These are phyloP conservation scores for Geococcyx californianus DNA, from an alignment of 2,113 vertebrate species.

Conservation along the genomic window DNA sequence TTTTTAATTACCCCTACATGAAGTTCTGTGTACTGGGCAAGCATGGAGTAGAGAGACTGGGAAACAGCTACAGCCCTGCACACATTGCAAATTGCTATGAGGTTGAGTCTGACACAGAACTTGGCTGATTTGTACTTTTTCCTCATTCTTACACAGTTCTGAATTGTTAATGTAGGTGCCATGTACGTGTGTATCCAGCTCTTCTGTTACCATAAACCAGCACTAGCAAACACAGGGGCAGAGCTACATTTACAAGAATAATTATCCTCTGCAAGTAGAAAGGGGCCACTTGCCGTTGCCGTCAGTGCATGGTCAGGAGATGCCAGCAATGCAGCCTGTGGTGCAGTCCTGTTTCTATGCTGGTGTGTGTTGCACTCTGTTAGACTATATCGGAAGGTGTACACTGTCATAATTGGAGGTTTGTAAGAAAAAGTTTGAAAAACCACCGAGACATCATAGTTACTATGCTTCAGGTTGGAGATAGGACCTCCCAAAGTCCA, in stretches of 20 bases:
- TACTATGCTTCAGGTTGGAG: background rate
- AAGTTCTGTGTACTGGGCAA: background rate
- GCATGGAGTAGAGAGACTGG: rapidly evolving
- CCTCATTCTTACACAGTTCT: background rate
- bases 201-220: background rate
- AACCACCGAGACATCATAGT: background rate
- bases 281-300: background rate
- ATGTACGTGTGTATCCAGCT: background rate
- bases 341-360: rapidly evolving
- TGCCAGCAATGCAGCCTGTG: background rate
- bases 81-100: rapidly evolving
- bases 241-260: background rate
- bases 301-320: background rate
- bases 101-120: background rate
- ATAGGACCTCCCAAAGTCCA: background rate
- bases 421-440: background rate
- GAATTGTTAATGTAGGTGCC: background rate
- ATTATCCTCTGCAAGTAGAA: background rate
- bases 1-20: background rate
- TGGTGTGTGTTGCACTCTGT: background rate
- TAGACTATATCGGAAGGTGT: background rate
- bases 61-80: background rate
- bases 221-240: background rate
- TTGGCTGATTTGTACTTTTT: background rate
- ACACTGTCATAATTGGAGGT: rapidly evolving